Evolutionary conservation across 2,888 invertebrate species (phyloP), one percentile per base, ranked within the genome.

Genomic region (Pterobdella sp.): DNA sequence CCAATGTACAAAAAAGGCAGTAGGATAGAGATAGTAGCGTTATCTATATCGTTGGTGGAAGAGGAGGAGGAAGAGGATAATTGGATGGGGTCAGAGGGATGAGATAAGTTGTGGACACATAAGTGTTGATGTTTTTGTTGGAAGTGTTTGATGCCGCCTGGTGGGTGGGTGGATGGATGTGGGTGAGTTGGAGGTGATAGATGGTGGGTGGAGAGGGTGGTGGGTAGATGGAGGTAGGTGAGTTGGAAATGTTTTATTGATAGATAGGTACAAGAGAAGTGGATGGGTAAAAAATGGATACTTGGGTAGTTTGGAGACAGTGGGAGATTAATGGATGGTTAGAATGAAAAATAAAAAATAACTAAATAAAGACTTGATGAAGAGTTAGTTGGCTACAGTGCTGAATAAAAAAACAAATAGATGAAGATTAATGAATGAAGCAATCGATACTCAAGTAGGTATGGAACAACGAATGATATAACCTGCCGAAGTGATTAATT

Each of bases 71-170:
- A 70, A 1, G 72, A 68, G 42, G 73, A 71, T 66, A 64, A 74
- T n/a, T 56, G 31, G 34, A 75, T 34, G 29, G 72, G 42, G 10
- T 69, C 26, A 36, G 68, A 49, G 3, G 71, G 73, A 18, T 26
- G 42, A 10, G 36, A 31, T 1, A 26, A 34, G 26, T 67, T 63
- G 56, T 49, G 31, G 42, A 63, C 66, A 68, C 76, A 76, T 1
- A 75, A 49, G 32, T 64, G 49, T 37, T 68, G 60, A 60, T 73
- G 72, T 4, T 68, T 32, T 60, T 65, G 65, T 49, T 74, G 74
- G 68, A 75, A 76, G 37, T 73, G 74, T 35, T 73, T 73, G 35
- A 76, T 35, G 22, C 76, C 76, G 26, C 76, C 76, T 76, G 71
- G 22, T 65, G 32, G 14, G 26, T 7, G 32, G 4, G 14, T 10